Percentiles rank a stretch among this genome's conserved stretches.
These are phyloP conservation scores for Busseola fusca DNA, from an alignment of 2,888 invertebrate species.

Conservation along the genomic window DNA sequence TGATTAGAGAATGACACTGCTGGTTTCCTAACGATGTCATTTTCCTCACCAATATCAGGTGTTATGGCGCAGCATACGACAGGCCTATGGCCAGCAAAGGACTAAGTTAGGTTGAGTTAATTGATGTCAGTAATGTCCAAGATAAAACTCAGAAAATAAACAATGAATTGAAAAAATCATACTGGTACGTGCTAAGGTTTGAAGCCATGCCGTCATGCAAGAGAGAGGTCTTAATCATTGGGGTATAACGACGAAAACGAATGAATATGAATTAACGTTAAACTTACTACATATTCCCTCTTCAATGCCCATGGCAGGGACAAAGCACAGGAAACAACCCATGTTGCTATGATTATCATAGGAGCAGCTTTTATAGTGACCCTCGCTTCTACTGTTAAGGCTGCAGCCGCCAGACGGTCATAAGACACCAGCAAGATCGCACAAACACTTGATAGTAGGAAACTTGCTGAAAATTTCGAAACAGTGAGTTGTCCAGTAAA, in stretches of 20 bases:
- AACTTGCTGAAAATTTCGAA: conserved; percentile 86
- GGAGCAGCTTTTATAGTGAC: conserved; percentile 91
- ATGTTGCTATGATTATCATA: conserved; percentile 90
- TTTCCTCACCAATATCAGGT: neutral
- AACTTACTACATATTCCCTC: conserved; percentile 89
- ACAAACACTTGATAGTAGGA: conserved; percentile 93
- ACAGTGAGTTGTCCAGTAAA: neutral
- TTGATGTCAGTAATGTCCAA: neutral
- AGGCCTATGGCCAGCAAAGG: too few relatives aligned
- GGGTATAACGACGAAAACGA: neutral
- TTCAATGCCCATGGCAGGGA: conserved; percentile 91
- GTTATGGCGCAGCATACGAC: too few relatives aligned
- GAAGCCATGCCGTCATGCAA: neutral
- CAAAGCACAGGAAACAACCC: conserved; percentile 90
- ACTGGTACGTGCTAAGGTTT: neutral
- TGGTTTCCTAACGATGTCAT: neutral
- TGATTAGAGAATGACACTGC: too few relatives aligned
- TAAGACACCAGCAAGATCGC: conserved; percentile 94
- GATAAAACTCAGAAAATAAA: neutral
- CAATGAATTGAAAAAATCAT: neutral
- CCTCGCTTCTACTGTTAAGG: conserved; percentile 91
- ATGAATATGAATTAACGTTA: neutral
- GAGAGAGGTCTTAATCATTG: neutral
- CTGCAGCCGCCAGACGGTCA: conserved; percentile 94
- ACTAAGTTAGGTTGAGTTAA: too few relatives aligned